phyloP scores from a whole-genome alignment of 2,797 vertebrate genomes.

The Cossypha niveicapilla region DNA sequence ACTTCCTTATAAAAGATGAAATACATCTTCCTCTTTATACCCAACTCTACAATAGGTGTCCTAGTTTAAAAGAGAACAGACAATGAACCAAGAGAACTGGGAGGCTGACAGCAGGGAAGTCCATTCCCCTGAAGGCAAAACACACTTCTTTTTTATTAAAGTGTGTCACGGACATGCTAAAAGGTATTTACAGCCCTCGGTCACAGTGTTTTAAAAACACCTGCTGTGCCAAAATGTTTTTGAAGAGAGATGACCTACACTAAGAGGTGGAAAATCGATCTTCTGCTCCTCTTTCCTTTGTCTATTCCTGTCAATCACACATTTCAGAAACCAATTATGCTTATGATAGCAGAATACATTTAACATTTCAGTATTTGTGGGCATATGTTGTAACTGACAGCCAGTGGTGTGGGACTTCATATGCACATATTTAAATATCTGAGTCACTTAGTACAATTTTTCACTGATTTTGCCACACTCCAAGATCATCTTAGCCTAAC shows the following conservation, averaged over 20 bases:
- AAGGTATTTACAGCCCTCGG: conserved; percentile 39
- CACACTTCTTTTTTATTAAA: conserved; percentile 38
- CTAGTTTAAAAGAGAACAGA: conserved; percentile 58
- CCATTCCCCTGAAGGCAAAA: conserved; percentile 52
- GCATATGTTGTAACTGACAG: not conserved
- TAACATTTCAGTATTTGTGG: not conserved
- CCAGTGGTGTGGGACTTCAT: not conserved
- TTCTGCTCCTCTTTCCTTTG: conserved; percentile 10
- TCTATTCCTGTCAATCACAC: not conserved
- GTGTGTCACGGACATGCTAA: conserved; percentile 44
- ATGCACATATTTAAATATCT: not conserved
- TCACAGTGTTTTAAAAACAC: conserved; percentile 53
- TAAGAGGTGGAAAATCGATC: not conserved
- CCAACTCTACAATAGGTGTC: conserved; percentile 30
- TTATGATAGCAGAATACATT: not conserved
- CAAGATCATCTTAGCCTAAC: not conserved
- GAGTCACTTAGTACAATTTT: not conserved
- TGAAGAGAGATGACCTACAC: conserved; percentile 9
- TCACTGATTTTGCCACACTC: not conserved
- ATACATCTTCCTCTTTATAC: conserved; percentile 16
- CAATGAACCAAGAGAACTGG: conserved; percentile 27
- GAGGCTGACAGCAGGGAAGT: conserved; percentile 40
- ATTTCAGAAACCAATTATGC: not conserved
- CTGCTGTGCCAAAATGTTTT: conserved; percentile 40
- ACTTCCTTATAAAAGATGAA: conserved; percentile 52